These are phyloP conservation scores for Nipponacmea schrenckii DNA, from an alignment of 2,888 invertebrate species.

Conservation along the genomic window DNA sequence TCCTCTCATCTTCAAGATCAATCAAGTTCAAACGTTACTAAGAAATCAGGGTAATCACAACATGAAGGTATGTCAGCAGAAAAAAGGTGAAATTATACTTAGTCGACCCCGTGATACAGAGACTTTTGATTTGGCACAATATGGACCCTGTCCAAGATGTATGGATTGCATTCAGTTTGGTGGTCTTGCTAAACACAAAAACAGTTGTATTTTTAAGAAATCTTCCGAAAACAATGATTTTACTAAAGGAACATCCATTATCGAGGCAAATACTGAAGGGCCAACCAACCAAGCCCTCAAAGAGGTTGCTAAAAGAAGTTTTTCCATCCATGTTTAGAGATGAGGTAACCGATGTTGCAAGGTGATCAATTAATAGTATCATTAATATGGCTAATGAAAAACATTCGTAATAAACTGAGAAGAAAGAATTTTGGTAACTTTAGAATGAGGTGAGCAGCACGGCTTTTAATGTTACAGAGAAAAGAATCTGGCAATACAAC, in stretches of 20 bases:
- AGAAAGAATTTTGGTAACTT: background rate
- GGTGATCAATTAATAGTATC: background rate
- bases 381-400: background rate
- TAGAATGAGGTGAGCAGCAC: background rate
- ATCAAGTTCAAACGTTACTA: no score
- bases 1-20: no score
- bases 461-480: background rate
- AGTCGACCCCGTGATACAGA: background rate
- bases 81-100: background rate
- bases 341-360: background rate
- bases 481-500: background rate
- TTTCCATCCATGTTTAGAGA: background rate
- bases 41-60: background rate
- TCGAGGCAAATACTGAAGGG: background rate
- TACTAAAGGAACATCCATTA: background rate
- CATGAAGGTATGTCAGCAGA: background rate
- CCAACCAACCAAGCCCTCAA: background rate
- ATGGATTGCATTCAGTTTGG: background rate
- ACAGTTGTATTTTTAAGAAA: background rate
- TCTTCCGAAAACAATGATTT: no score
- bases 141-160: background rate
- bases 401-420: conserved; percentile 3
- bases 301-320: background rate
- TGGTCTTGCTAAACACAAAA: background rate
- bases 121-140: background rate